Evolutionary conservation across 23 tunicate genomes (phyloP).

Genomic region (Halocynthia aurantium): DNA sequence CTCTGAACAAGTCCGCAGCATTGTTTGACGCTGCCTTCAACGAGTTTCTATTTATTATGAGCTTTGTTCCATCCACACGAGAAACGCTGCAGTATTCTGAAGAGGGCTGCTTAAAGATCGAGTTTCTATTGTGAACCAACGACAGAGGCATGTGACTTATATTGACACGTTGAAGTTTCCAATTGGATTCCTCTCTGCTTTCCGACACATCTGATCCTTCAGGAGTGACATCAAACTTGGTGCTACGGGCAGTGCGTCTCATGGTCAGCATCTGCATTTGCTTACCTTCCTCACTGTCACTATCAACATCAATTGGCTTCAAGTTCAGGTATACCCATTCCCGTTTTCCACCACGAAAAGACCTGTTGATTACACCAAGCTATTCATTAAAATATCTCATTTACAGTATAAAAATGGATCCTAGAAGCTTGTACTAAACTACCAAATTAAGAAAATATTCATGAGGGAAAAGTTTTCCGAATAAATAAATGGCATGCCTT

Average conservation of each 20-base stretch:
- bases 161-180: conserved; percentile 9
- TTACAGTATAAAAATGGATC: no score
- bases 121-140: not conserved
- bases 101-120: no score
- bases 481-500: no score
- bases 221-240: not conserved
- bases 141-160: conserved; percentile 16
- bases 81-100: no score
- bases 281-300: conserved; percentile 24
- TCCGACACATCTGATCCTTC: not conserved
- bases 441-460: no score
- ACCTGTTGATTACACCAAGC: conserved; percentile 18
- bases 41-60: no score
- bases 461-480: no score
- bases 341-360: conserved; percentile 74
- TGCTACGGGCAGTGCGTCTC: not conserved
- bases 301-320: conserved; percentile 17
- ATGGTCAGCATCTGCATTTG: conserved; percentile 16
- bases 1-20: no score
- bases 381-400: not conserved
- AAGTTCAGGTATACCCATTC: conserved; percentile 75
- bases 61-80: no score
- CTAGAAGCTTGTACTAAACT: no score
- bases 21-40: no score
- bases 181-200: not conserved